These are phyloP conservation scores for Drosophila merina DNA, from an alignment of 2,888 invertebrate genomes.

Conservation along the genomic window DNA sequence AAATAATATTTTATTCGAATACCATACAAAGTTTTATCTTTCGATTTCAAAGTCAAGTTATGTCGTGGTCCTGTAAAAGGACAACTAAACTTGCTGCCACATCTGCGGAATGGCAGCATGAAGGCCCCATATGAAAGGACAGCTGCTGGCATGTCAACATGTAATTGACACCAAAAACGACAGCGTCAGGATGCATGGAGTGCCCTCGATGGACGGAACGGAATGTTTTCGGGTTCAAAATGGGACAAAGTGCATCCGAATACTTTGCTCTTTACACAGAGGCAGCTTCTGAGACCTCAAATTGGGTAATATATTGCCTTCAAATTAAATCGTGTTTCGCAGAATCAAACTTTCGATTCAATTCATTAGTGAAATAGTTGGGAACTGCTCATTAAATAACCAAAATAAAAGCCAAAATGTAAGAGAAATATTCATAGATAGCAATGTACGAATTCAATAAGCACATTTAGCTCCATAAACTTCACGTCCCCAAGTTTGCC, in stretches of 20 bases:
- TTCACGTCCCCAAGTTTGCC: slow-evolving; percentile 40
- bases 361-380: slow-evolving; percentile 26
- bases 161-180: slow-evolving; percentile 51
- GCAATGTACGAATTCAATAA: slow-evolving; percentile 45
- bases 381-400: slow-evolving; percentile 20
- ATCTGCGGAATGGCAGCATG: slow-evolving; percentile 9
- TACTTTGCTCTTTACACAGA: slow-evolving; percentile 7
- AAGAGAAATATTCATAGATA: slow-evolving; percentile 39
- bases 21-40: not conserved
- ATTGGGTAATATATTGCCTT: slow-evolving; percentile 6
- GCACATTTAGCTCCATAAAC: slow-evolving; percentile 32
- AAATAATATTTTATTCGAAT: not conserved
- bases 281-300: slow-evolving; percentile 31
- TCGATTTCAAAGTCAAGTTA: slow-evolving; percentile 5
- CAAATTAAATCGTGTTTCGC: not conserved
- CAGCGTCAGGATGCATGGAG: slow-evolving; percentile 19
- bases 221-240: not conserved
- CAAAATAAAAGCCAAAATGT: slow-evolving; percentile 2
- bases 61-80: slow-evolving; percentile 6
- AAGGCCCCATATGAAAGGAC: slow-evolving; percentile 20
- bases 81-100: not conserved
- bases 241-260: slow-evolving; percentile 25
- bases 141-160: slow-evolving; percentile 46
- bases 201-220: slow-evolving; percentile 13
- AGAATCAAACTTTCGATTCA: not conserved